phyloP scores from a whole-genome alignment of 2,888 invertebrate genomes.

The Tetragnatha montana region DNA sequence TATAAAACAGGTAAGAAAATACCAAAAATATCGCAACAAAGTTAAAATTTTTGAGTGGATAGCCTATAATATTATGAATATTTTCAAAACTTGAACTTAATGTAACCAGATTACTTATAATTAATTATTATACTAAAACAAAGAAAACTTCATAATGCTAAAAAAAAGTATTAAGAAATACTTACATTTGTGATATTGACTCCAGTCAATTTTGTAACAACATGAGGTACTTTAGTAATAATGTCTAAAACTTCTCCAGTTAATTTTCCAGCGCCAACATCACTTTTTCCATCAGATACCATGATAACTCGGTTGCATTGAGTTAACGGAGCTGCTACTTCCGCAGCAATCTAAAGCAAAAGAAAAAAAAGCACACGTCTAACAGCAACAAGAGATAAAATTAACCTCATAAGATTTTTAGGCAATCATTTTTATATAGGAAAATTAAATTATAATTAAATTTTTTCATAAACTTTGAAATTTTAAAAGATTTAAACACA shows the following conservation, averaged over 20 bases:
- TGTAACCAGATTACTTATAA: too few relatives aligned
- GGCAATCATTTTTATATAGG: background rate
- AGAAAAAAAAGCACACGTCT: background rate
- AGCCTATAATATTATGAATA: too few relatives aligned
- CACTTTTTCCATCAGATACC: constrained; percentile 91
- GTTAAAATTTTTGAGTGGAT: too few relatives aligned
- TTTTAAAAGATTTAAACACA: too few relatives aligned
- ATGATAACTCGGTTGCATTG: constrained; percentile 96
- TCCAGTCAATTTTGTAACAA: constrained; percentile 93
- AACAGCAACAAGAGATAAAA: too few relatives aligned
- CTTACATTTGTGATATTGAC: constrained; percentile 84
- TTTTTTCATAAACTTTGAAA: background rate
- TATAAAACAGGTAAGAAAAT: too few relatives aligned
- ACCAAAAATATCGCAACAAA: too few relatives aligned
- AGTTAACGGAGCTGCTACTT: constrained; percentile 94
- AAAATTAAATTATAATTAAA: background rate
- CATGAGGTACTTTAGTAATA: constrained; percentile 91
- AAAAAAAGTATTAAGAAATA: too few relatives aligned
- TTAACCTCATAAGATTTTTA: too few relatives aligned
- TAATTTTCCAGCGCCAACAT: constrained; percentile 93
- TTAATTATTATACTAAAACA: too few relatives aligned
- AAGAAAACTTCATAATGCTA: too few relatives aligned
- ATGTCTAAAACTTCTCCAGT: constrained; percentile 95
- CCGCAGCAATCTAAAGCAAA: constrained; percentile 88
- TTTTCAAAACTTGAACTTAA: too few relatives aligned